Evolutionary conservation across 2,113 vertebrate species (phyloP), one percentile per base, ranked within the genome.

Genomic region (Colossoma macropomum): DNA sequence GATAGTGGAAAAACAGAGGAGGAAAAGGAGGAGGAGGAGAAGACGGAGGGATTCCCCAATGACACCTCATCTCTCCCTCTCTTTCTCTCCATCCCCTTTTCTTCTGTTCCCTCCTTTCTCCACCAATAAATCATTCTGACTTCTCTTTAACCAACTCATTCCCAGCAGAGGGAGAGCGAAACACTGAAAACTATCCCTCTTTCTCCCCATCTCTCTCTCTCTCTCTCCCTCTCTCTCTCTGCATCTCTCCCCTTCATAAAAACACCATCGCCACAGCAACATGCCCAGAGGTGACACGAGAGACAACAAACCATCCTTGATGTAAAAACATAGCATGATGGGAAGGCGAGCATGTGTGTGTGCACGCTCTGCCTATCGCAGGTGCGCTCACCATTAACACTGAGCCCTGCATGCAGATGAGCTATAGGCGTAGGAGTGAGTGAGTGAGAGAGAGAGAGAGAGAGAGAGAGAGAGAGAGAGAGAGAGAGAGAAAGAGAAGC

Each of bases 101-200:
- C 91, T 88, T 86, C 85, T 86, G 86, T 92, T 92, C 89, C 90
- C 91, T 92, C 81, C 90, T 93, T 93, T 92, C 59, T 93, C 91
- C 89, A 87, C 92, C 92, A 93, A 95, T 95, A 95, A 95, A 95
- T 95, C 94, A 95, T 95, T 90, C 89, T 94, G 93, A 94, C 93
- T 95, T 93, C 91, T 89, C 90, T 92, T 94, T 94, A 94, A 94
- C 92, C 93, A 95, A 92, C 94, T 93, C 93, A 93, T 94, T 95
- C 94, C 94, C 94, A 92, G 91, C 93, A 94, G 94, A 91, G 91
- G 75, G 83, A 87, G 87, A 89, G 92, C 93, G 93, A 94, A 93
- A n/a, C n/a, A n/a, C 91, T 90, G 88, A 93, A 93, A 93, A 92
- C 91, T 83, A 92, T 90, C 89, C 83, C 89, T 88, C 91, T 81